Evolutionary conservation across 2,888 invertebrate species (phyloP).

Genomic region (Ophraella communa): DNA sequence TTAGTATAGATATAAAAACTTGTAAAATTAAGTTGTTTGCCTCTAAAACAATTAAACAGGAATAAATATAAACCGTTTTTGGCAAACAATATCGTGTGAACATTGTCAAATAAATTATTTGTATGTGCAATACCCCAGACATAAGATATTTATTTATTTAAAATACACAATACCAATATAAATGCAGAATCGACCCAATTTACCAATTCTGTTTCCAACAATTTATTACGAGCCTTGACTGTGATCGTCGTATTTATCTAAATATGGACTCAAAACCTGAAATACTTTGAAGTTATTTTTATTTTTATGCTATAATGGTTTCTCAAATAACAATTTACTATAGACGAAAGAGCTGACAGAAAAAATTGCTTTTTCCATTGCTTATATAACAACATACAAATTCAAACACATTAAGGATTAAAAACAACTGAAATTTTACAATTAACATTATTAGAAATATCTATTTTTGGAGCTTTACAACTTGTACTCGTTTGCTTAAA

Average conservation of each 20-base stretch:
- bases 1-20: not conserved
- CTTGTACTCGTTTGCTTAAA: too few relatives aligned
- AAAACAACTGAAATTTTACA: too few relatives aligned
- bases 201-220: not conserved
- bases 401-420: too few relatives aligned
- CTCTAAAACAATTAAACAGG: not conserved
- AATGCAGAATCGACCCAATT: constrained; percentile 8
- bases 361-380: too few relatives aligned
- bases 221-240: constrained; percentile 18
- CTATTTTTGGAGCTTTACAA: too few relatives aligned
- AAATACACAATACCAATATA: not conserved
- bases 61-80: not conserved
- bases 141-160: not conserved
- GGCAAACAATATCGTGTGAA: not conserved
- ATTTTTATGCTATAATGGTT: too few relatives aligned
- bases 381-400: too few relatives aligned
- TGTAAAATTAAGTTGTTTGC: not conserved
- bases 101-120: not conserved
- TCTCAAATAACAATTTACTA: too few relatives aligned
- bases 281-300: too few relatives aligned
- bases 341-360: too few relatives aligned
- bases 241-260: not conserved
- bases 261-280: not conserved
- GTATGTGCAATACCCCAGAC: not conserved
- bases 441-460: too few relatives aligned